phyloP scores from a whole-genome alignment of 2,888 invertebrate species.

The Polyploca ridens region DNA sequence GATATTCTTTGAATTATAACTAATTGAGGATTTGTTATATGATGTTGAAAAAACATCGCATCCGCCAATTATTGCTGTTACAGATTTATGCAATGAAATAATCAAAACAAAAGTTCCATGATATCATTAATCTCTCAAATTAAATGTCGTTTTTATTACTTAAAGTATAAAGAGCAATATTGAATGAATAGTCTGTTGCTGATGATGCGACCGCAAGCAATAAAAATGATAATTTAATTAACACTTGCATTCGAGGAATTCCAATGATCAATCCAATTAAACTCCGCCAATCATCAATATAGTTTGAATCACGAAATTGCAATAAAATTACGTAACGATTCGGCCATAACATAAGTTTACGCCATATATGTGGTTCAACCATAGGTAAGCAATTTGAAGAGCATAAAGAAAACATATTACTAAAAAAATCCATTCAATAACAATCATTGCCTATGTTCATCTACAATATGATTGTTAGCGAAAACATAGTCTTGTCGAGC shows the following conservation, averaged over 20 bases:
- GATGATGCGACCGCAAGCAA: background rate
- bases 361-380: no score
- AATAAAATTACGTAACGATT: conserved; percentile 1
- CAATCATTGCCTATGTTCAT: no score
- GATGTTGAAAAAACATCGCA: background rate
- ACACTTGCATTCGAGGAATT: conserved; percentile 12
- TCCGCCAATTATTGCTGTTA: background rate
- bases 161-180: background rate
- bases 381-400: no score
- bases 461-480: no score
- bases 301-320: conserved; percentile 10
- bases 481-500: no score
- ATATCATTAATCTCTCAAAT: background rate
- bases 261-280: conserved; percentile 11
- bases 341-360: background rate
- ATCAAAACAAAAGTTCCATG: background rate
- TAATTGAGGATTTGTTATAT: background rate
- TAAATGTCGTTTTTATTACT: background rate
- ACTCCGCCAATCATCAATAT: conserved; percentile 6
- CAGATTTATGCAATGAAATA: background rate
- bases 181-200: background rate
- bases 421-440: no score
- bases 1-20: background rate
- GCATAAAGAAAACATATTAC: no score
- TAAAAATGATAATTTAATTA: conserved; percentile 12